Conservation (phyloP, 2,113 vertebrate genomes). For the Dermatemys mawii region DNA sequence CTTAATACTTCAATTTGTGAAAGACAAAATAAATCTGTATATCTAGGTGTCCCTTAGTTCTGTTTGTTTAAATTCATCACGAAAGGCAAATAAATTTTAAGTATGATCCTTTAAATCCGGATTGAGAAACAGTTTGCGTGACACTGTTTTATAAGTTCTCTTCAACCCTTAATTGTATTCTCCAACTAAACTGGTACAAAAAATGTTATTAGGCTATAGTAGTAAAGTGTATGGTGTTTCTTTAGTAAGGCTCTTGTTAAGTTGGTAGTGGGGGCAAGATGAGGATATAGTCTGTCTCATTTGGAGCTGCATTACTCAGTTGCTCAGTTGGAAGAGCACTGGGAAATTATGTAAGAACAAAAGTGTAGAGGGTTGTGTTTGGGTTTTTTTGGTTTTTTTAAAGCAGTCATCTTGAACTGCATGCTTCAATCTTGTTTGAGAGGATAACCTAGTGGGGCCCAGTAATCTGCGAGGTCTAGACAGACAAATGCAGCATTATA, state of each 20-base stretch:
- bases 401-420: neutral
- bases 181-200: neutral
- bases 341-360: neutral
- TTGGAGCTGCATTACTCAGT: fast-evolving
- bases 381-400: neutral
- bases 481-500: fast-evolving
- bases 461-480: neutral
- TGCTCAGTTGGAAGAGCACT: neutral
- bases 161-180: neutral
- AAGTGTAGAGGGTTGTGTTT: neutral
- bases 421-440: neutral
- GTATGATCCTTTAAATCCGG: neutral
- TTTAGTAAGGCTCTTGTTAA: neutral
- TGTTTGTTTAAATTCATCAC: neutral
- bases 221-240: neutral
- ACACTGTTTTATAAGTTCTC: neutral
- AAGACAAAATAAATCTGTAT: neutral
- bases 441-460: neutral
- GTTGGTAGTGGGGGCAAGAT: neutral
- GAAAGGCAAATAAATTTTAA: neutral
- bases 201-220: neutral
- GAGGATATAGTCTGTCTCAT: fast-evolving
- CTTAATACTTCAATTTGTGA: neutral
- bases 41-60: neutral
- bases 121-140: neutral